Base-by-base conservation (phyloP, 2,888 invertebrate genomes). In the Drymonia ruficornis region DNA sequence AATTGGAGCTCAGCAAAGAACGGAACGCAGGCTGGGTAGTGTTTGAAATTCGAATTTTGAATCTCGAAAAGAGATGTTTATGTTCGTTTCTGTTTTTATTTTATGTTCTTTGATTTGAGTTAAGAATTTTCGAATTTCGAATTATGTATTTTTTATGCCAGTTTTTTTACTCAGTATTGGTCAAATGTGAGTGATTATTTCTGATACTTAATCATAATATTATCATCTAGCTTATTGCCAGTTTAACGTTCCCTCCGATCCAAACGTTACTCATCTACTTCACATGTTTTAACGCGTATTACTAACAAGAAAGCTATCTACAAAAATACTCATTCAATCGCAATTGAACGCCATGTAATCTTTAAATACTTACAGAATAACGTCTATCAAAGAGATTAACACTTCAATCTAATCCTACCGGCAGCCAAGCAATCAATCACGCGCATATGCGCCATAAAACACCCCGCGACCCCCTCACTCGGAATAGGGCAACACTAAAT, bases 1-100 rank as follows among this genome's bases (percentile, higher is more conserved):
- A 91, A 91, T 91, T 90, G 90, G 84, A 85, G 81, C 74, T 72
- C 75, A 65, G 75, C 84, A 84, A 86, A 87, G 89, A 90, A 87
- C 84, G 77, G 76, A 81, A 80, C 79, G 77, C 67, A 74, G 69
- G 34, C 13, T 38, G 34, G 16, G 46, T 55, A 65, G 69, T 65
- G 74, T 80, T 82, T 82, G 78, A 78, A 79, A 84, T 85, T 84
- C 78, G 76, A 84, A 83, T 78, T 84, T 83, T 81, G 76, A 83
- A 78, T 80, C 77, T 79, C 76, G 72, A 76, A 75, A 77, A 73
- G 74, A 64, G 64, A 42, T 67, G 59, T 59, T 8, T 44, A 23
- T 16, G 42, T 15, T 1, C 36, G 4, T 13, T n/a, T 36, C n/a
- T 36, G 13, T 36, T 36, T 36, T 6, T n/a, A n/a, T 36, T 36